Conservation (phyloP, 2,888 invertebrate genomes). For the Chelonus formosanus region DNA sequence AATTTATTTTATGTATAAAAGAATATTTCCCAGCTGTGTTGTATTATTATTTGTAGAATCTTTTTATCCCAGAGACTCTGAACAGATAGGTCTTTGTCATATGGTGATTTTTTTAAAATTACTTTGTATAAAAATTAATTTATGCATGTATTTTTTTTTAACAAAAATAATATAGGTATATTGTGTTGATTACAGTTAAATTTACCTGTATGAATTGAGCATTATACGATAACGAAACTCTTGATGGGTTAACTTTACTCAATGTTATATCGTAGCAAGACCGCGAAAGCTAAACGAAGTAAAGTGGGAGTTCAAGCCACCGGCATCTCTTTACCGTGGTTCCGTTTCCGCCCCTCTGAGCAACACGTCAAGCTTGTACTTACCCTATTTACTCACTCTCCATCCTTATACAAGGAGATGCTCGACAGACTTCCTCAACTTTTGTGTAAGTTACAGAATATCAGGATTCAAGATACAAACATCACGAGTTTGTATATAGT, state of each 20-base stretch:
- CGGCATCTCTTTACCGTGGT: slow-evolving; percentile 26
- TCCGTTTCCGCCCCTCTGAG: slow-evolving; percentile 23
- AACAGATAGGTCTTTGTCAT: too few species aligned
- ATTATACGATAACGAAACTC: slow-evolving; percentile 22
- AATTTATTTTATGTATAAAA: too few species aligned
- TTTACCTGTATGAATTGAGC: slow-evolving; percentile 18
- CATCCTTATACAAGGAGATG: slow-evolving; percentile 8
- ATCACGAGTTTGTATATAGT: slow-evolving; percentile 11
- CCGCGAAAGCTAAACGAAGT: slow-evolving; percentile 24
- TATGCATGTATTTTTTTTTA: background rate
- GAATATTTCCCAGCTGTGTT: too few species aligned
- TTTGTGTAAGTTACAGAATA: slow-evolving; percentile 16
- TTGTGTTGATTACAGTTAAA: slow-evolving; percentile 25
- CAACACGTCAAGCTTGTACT: slow-evolving; percentile 23
- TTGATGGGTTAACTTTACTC: slow-evolving; percentile 20
- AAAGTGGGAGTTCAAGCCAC: slow-evolving; percentile 10
- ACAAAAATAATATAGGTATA: slow-evolving; percentile 15
- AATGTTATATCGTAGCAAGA: slow-evolving; percentile 11
- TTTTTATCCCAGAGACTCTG: too few species aligned
- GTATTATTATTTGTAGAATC: too few species aligned
- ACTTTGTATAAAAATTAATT: background rate
- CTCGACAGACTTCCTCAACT: slow-evolving; percentile 23
- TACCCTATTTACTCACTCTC: slow-evolving; percentile 11
- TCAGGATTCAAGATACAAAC: slow-evolving; percentile 13
- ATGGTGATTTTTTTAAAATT: too few species aligned